Percentiles rank a stretch among this genome's conserved stretches.
phyloP scores from a whole-genome alignment of 2,113 vertebrate species.

The Lycocorax pyrrhopterus region DNA sequence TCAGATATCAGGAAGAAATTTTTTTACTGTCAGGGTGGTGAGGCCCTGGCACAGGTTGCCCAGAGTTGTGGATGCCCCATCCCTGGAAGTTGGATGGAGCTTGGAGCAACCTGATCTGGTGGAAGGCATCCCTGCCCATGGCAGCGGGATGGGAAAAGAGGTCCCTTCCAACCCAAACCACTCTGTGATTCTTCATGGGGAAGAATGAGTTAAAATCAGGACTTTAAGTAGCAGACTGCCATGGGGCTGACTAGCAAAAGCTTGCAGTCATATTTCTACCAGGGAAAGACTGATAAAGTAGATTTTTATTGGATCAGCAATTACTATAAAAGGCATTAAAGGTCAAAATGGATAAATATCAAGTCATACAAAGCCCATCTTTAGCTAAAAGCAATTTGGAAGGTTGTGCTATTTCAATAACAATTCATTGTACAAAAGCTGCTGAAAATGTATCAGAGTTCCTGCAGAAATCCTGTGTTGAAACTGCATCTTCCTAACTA shows the following conservation, averaged over 20 bases:
- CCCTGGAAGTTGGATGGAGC: not conserved
- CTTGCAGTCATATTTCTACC: not conserved
- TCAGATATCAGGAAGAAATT: not conserved
- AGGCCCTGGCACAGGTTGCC: not conserved
- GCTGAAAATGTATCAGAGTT: not conserved
- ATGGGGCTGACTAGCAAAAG: not conserved
- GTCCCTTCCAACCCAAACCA: not conserved
- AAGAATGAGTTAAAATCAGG: not conserved
- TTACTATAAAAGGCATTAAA: conserved; percentile 54
- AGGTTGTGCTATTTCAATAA: not conserved
- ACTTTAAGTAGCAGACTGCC: not conserved
- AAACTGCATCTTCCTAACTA: not conserved
- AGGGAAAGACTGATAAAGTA: conserved; percentile 23
- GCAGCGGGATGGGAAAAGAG: not conserved
- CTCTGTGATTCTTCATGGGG: not conserved
- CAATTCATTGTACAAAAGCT: not conserved
- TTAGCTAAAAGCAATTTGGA: conserved; percentile 17
- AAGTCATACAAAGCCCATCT: conserved; percentile 40
- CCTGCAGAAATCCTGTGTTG: not conserved
- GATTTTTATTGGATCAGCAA: conserved; percentile 48
- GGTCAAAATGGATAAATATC: conserved; percentile 61
- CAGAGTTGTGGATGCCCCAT: not conserved
- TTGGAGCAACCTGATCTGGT: not conserved
- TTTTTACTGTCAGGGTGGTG: not conserved
- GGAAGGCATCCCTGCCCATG: not conserved